These are phyloP conservation scores for Hemicordylus capensis DNA, from an alignment of 2,113 vertebrate species.

Conservation along the genomic window DNA sequence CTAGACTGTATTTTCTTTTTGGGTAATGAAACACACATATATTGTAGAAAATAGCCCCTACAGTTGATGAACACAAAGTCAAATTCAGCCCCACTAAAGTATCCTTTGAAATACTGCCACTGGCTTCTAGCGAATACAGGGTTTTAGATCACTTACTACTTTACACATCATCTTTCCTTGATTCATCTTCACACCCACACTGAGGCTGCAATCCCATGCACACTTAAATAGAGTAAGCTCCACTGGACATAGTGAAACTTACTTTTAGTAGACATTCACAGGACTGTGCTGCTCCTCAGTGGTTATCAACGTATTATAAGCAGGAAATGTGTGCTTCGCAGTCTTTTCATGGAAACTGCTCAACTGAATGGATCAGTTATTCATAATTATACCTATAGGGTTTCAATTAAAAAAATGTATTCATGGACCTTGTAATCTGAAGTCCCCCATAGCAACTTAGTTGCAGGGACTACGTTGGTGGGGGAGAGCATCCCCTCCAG, in stretches of 20 bases:
- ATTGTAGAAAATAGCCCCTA: not conserved
- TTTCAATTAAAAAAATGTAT: not conserved
- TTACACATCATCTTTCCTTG: no score
- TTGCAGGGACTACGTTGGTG: no score
- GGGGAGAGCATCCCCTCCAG: no score
- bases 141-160: not conserved
- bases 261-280: no score
- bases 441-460: not conserved
- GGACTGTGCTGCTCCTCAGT: not conserved
- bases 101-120: not conserved
- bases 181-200: not conserved
- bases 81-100: not conserved
- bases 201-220: no score
- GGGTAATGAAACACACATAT: not conserved
- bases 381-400: not conserved
- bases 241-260: no score
- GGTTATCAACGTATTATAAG: not conserved
- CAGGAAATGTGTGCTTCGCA: not conserved
- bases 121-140: not conserved
- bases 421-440: not conserved
- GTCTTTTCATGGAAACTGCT: no score
- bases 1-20: not conserved
- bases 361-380: not conserved
- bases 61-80: not conserved
- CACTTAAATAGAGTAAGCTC: no score